These are phyloP conservation scores for Euclidia mi DNA, from an alignment of 2,888 invertebrate species.

Conservation along the genomic window DNA sequence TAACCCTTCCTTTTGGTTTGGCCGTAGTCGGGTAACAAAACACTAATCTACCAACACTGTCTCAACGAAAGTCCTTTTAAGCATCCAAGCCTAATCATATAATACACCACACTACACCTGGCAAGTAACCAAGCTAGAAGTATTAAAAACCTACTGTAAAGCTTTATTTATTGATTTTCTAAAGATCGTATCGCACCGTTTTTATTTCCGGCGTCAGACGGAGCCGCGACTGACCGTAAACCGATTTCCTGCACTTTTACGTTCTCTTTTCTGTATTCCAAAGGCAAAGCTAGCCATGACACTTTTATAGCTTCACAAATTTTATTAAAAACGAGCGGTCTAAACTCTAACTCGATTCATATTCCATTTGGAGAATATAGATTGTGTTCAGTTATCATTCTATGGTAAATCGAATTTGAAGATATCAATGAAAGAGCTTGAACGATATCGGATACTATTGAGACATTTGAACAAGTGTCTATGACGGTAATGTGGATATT, in stretches of 20 bases:
- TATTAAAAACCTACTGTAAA: constrained; percentile 16
- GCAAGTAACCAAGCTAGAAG: constrained; percentile 8
- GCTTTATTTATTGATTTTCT: constrained; percentile 14
- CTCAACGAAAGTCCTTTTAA: too few species aligned
- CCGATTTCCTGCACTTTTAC: constrained; percentile 52
- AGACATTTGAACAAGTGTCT: too few species aligned
- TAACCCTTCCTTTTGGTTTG: too few species aligned
- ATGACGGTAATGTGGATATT: too few species aligned
- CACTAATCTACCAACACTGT: too few species aligned
- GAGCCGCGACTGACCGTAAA: constrained; percentile 40
- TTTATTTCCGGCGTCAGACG: constrained; percentile 41
- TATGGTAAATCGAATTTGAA: not conserved
- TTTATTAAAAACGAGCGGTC: constrained; percentile 4
- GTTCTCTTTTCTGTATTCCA: constrained; percentile 25
- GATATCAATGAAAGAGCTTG: too few species aligned
- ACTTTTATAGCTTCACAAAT: constrained; percentile 15
- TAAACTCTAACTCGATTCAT: constrained; percentile 1
- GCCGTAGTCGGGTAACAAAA: too few species aligned
- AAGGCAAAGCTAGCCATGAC: constrained; percentile 6
- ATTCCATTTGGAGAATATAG: not conserved
- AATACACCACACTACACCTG: too few species aligned
- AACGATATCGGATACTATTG: too few species aligned
- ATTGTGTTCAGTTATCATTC: not conserved
- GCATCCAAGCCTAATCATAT: too few species aligned
- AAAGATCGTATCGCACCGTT: constrained; percentile 16